phyloP scores from a whole-genome alignment of 2,113 vertebrate species.

The Rhizomys pruinosus region DNA sequence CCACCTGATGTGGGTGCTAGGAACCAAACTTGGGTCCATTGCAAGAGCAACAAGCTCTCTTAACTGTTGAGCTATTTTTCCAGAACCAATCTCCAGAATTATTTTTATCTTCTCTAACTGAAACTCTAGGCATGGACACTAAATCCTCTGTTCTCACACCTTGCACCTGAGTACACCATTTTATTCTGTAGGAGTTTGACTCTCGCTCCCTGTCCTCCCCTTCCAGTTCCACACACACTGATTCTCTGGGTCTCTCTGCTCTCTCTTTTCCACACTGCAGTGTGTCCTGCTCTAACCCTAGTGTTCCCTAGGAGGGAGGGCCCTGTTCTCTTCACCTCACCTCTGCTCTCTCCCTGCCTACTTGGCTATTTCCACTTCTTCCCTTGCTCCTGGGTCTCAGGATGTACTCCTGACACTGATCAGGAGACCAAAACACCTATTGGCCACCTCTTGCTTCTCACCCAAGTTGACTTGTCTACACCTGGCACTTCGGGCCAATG shows the following conservation, averaged over 20 bases:
- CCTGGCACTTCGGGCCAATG: neutral
- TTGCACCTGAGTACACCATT: no score
- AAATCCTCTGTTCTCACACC: neutral
- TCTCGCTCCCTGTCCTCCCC: accelerated
- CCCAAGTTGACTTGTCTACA: neutral
- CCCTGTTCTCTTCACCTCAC: neutral
- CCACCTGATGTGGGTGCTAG: neutral
- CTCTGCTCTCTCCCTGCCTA: neutral
- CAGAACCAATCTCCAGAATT: neutral
- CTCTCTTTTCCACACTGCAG: neutral
- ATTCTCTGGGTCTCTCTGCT: neutral
- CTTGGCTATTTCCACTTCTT: neutral
- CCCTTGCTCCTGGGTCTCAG: neutral
- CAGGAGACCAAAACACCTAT: neutral
- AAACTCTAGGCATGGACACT: neutral
- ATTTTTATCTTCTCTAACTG: neutral
- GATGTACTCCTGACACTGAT: neutral
- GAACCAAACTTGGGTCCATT: neutral
- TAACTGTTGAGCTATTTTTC: neutral
- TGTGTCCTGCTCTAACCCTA: neutral
- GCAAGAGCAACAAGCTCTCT: neutral
- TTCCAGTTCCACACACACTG: neutral
- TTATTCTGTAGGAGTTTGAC: neutral
- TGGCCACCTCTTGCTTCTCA: neutral
- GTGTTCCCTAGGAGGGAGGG: neutral